These are phyloP conservation scores for Mycetomoellerius zeteki DNA, from an alignment of 1,140 invertebrate species.

Conservation along the genomic window DNA sequence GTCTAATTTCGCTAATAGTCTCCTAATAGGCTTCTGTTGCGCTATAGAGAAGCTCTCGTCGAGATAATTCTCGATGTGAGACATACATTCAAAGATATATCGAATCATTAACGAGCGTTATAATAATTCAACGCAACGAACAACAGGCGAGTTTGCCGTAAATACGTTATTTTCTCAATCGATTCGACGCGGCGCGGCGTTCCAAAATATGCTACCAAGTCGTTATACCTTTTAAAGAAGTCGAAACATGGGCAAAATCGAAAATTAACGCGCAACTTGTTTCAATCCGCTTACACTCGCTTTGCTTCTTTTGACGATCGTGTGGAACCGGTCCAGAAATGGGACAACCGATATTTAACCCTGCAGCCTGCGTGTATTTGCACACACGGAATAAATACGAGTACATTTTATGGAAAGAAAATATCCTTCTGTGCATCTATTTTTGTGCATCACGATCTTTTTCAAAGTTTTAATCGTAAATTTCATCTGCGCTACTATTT, in stretches of 20 bases:
- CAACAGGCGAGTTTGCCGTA: too few relatives aligned
- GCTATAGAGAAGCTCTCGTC: too few relatives aligned
- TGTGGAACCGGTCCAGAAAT: constrained; percentile 71
- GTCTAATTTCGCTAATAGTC: too few relatives aligned
- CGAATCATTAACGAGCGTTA: too few relatives aligned
- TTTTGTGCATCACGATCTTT: neutral
- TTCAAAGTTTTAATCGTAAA: neutral
- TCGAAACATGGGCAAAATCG: constrained; percentile 33
- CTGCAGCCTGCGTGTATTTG: constrained; percentile 36
- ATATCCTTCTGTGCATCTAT: constrained; percentile 3
- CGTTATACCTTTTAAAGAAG: neutral
- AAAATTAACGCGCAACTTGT: constrained; percentile 57
- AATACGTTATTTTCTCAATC: too few relatives aligned
- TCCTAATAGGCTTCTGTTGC: too few relatives aligned
- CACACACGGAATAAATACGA: constrained; percentile 25
- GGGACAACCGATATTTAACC: constrained; percentile 64
- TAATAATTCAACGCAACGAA: too few relatives aligned
- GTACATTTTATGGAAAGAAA: neutral
- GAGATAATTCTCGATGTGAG: too few relatives aligned
- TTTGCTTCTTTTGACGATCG: constrained; percentile 64
- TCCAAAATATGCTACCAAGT: neutral
- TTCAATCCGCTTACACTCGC: constrained; percentile 47
- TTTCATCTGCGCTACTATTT: constrained; percentile 44
- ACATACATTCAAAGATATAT: too few relatives aligned
- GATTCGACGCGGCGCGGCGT: too few relatives aligned